A percentile compares a stretch with the other conserved stretches of the same genome.
These are phyloP conservation scores for Sebastolobus alascanus DNA, from an alignment of 2,797 vertebrate species.

Conservation along the genomic window DNA sequence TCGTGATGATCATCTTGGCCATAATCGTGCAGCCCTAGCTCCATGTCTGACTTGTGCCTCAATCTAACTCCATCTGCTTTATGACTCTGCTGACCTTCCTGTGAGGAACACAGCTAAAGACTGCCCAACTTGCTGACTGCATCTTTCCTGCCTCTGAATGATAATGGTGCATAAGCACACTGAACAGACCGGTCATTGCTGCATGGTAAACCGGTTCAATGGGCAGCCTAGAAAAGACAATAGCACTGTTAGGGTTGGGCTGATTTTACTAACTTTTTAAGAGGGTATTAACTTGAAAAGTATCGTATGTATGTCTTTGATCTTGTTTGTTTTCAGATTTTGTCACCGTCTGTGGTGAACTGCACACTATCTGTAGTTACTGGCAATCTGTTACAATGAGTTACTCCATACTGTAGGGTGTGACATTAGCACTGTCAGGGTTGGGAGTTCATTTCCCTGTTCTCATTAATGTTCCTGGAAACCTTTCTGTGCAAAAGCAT, in stretches of 20 bases:
- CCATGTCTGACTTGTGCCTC: neutral
- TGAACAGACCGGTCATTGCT: neutral
- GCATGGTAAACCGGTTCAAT: slow-evolving; percentile 34
- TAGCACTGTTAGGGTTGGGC: neutral
- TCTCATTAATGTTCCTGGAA: neutral
- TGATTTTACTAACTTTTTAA: neutral
- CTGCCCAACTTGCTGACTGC: slow-evolving; percentile 3
- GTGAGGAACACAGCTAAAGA: neutral
- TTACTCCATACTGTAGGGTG: neutral
- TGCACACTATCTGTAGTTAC: neutral
- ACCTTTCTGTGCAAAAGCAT: neutral
- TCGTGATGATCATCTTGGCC: too few species aligned
- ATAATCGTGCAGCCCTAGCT: neutral
- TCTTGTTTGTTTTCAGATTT: neutral
- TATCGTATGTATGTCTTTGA: neutral
- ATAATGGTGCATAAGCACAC: neutral
- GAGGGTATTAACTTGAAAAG: neutral
- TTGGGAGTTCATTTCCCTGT: neutral
- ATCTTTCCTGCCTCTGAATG: neutral
- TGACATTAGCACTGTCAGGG: neutral
- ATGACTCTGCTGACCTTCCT: neutral
- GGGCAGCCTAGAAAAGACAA: neutral
- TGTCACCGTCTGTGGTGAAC: neutral
- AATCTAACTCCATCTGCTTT: neutral
- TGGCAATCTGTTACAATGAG: neutral